phyloP scores from a whole-genome alignment of 2,888 invertebrate species.

The Ennomos fuscantarius region DNA sequence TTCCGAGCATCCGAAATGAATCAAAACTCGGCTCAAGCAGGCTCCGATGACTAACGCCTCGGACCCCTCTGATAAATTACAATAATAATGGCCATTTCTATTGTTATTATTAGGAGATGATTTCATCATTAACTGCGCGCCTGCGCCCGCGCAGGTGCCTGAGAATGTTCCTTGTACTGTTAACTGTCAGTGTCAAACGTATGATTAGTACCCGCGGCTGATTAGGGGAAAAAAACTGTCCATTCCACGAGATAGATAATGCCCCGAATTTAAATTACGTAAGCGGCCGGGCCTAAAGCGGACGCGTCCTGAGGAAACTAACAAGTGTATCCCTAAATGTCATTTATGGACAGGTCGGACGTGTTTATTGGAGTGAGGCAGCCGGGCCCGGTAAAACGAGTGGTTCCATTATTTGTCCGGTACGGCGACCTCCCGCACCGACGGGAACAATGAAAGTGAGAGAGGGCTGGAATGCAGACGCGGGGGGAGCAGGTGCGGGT shows the following conservation, averaged over 20 bases:
- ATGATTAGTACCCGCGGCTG: conserved; percentile 49
- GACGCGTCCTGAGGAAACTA: conserved; percentile 45
- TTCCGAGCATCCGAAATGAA: conserved; percentile 81
- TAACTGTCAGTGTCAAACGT: conserved; percentile 62
- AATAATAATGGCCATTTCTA: conserved; percentile 72
- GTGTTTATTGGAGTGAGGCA: conserved; percentile 74
- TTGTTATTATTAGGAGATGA: conserved; percentile 77
- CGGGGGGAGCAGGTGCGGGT: conserved; percentile 59
- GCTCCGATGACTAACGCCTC: conserved; percentile 62
- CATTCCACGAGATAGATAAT: conserved; percentile 12
- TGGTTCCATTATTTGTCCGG: conserved; percentile 74
- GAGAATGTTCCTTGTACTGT: conserved; percentile 46
- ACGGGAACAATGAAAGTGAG: conserved; percentile 84
- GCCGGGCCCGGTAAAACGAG: conserved; percentile 68
- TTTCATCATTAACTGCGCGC: conserved; percentile 74
- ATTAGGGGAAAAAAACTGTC: conserved; percentile 26
- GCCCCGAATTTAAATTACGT: conserved; percentile 3
- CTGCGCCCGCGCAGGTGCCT: conserved; percentile 58
- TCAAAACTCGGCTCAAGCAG: conserved; percentile 71
- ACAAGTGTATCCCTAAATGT: conserved; percentile 71
- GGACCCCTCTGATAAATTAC: conserved; percentile 72
- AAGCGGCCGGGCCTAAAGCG: conserved; percentile 17
- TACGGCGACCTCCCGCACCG: conserved; percentile 81
- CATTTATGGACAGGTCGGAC: conserved; percentile 70
- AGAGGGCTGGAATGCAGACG: conserved; percentile 80